These are phyloP conservation scores for Hyaena hyaena DNA, from an alignment of 2,113 vertebrate species.

Conservation along the genomic window DNA sequence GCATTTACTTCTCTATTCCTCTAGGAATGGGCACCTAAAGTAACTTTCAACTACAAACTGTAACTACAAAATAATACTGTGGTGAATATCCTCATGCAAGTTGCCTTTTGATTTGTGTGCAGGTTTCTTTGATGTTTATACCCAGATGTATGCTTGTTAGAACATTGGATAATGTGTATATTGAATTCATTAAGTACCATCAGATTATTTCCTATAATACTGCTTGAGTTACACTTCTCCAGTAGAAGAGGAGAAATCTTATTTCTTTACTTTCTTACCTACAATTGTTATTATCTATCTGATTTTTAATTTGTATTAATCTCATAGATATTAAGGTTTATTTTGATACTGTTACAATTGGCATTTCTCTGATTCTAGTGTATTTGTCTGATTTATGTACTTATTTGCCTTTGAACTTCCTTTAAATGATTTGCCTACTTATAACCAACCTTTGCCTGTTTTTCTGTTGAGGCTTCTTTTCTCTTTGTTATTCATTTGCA, in stretches of 20 bases:
- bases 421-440: not conserved
- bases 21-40: not conserved
- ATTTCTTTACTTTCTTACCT: not conserved
- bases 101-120: constrained; percentile 9
- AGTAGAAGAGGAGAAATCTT: not conserved
- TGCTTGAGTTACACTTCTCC: not conserved
- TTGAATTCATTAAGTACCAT: not conserved
- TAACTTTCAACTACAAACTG: not conserved
- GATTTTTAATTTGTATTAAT: not conserved
- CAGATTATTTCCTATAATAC: not conserved
- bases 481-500: not conserved
- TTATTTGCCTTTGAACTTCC: not conserved
- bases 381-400: not conserved
- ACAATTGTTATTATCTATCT: not conserved
- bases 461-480: not conserved
- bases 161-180: not conserved
- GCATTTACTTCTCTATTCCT: not conserved
- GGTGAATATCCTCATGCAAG: not conserved
- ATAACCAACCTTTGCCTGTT: not conserved
- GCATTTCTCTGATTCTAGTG: not conserved
- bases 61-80: not conserved
- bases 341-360: not conserved
- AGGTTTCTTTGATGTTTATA: not conserved
- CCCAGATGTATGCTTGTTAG: not conserved
- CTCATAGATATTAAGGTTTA: not conserved